Base-by-base conservation (phyloP, 2,113 vertebrate species). In the Trinectes maculatus region DNA sequence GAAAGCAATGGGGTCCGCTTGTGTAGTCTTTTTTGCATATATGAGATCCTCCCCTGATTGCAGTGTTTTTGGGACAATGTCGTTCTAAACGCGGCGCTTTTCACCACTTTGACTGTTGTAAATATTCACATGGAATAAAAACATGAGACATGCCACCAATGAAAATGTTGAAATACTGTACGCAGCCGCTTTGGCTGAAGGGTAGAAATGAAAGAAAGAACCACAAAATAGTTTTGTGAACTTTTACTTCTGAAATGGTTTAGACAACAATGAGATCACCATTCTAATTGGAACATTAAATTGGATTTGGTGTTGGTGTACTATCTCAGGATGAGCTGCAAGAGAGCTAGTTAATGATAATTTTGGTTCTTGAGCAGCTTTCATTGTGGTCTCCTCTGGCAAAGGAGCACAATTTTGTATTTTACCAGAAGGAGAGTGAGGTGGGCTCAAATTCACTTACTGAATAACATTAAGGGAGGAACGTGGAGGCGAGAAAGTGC, bases 1-100 rank as follows among this genome's bases (percentile, higher is more conserved):
- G 69, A 80, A 82, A 77, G 83, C 68, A 40, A 56, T 68, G 57
- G 43, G 71, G 68, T 80, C 55, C 18, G 55, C 71, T 64, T 31
- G 39, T 74, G 51, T 66, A 61, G 58, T 71, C 75, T 70, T 49
- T 78, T 88, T 85, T 90, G 86, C 80, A 88, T 89, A 82, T 16
- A 56, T 66, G 77, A 71, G 71, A 83, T 77, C 73, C 53, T 79
- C 62, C 67, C 61, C 48, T 81, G 86, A 89, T 89, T 82, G 87
- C 85, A 72, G 77, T 71, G 80, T 86, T 86, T 44, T 83, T 83
- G 78, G 80, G 68, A 87, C 83, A 80, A 83, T 82, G 74, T 69
- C 63, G 58, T 74, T 85, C 37, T 77, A 71, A 85, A 86, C 19
- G 58, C 37, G 24, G 57, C 15, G 15, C 71, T 89, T 82, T 63